phyloP scores from a whole-genome alignment of 2,888 invertebrate genomes.

The Drosophila mettleri region DNA sequence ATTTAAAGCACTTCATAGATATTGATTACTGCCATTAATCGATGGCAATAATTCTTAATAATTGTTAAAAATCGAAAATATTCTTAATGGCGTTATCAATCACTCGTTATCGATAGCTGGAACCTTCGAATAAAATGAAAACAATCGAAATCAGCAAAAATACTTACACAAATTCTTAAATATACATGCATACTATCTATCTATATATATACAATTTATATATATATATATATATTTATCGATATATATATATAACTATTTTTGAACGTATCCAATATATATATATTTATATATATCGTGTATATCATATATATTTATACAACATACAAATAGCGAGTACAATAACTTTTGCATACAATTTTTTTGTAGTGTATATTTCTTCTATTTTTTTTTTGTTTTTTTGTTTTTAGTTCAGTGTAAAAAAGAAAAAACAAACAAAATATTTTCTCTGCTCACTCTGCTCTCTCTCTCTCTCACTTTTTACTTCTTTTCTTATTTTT shows the following conservation, averaged over 20 bases:
- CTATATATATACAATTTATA: constrained; percentile 15
- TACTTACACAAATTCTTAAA: constrained; percentile 35
- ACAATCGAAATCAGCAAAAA: constrained; percentile 34
- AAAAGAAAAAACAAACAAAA: constrained; percentile 2
- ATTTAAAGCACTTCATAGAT: not conserved
- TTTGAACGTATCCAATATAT: constrained; percentile 42
- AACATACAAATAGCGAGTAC: constrained; percentile 50
- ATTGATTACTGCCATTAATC: not conserved
- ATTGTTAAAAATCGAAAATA: not conserved
- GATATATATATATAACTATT: constrained; percentile 27
- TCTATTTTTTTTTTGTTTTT: constrained; percentile 1
- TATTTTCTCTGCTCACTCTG: constrained; percentile 16
- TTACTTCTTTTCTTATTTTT: not conserved
- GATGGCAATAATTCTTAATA: not conserved
- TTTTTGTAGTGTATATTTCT: constrained; percentile 68
- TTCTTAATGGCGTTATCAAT: constrained; percentile 21
- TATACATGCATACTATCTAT: constrained; percentile 55
- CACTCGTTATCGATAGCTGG: constrained; percentile 26
- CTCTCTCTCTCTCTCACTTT: not conserved
- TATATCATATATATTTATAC: constrained; percentile 35
- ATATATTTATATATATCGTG: constrained; percentile 49
- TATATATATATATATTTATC: constrained; percentile 37
- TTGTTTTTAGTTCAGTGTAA: constrained; percentile 45
- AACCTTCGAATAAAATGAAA: constrained; percentile 6
- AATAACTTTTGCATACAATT: constrained; percentile 69